Conservation (phyloP, 92 coral and sea anemone genomes). For the Scolanthus callimorphus region DNA sequence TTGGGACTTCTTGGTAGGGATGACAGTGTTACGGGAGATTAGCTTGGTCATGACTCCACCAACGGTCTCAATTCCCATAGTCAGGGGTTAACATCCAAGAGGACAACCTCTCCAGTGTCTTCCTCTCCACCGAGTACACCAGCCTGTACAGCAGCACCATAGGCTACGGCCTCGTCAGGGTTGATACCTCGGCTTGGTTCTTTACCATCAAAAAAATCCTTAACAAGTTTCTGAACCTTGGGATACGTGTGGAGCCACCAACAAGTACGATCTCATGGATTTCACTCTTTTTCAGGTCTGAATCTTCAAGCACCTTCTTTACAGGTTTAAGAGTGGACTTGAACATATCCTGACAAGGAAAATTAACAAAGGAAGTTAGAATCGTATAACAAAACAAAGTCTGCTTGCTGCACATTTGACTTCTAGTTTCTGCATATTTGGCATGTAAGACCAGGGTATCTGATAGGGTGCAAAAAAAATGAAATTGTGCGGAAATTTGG, state of each 20-base stretch:
- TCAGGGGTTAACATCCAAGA: conserved; percentile 97
- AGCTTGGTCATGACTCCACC: conserved; percentile 99
- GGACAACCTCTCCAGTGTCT: conserved; percentile 97
- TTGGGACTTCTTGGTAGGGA: conserved; percentile 97
- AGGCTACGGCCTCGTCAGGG: conserved; percentile 99
- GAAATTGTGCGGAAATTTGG: too few relatives aligned
- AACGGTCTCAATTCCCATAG: conserved; percentile 96
- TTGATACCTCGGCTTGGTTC: conserved; percentile 98
- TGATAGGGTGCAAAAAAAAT: too few relatives aligned
- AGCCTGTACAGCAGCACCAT: conserved; percentile 99
- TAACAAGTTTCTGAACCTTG: conserved; percentile 87
- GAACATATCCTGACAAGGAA: conserved; percentile 79
- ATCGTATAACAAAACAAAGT: too few relatives aligned
- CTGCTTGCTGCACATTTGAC: too few relatives aligned
- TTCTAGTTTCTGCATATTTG: too few relatives aligned
- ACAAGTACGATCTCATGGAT: conserved; percentile 97
- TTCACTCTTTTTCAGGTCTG: conserved; percentile 76
- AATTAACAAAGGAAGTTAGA: neutral
- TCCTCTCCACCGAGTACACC: conserved; percentile 98
- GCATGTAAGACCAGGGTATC: too few relatives aligned
- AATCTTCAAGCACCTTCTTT: conserved; percentile 76
- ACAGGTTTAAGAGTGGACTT: conserved; percentile 86
- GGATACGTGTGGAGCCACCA: conserved; percentile 99
- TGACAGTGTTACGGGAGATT: conserved; percentile 90
- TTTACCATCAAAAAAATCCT: conserved; percentile 84